Evolutionary conservation across 2,888 invertebrate species (phyloP), one percentile per base, ranked within the genome.

Genomic region (Drosophila acutilabella): DNA sequence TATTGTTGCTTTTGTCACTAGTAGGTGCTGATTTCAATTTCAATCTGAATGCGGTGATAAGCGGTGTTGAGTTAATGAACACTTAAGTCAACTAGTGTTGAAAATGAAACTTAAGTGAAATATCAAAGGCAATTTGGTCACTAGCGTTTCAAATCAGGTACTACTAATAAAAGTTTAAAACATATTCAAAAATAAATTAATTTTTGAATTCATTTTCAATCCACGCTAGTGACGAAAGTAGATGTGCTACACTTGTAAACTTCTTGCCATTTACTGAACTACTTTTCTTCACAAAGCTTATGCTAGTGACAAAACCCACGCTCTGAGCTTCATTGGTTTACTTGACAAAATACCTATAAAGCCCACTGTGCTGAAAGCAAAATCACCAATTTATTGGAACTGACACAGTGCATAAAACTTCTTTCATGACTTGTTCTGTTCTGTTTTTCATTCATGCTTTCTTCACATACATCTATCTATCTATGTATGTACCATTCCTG

Each of bases 381-480:
- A 70, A 50, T 66, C 71, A 41, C 45, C 59, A 57, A 64, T 77
- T 77, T 72, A 57, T 53, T 60, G 77, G 44, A 14, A 14, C 40
- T 50, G 45, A 45, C 45, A 67, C 50, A 48, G 38, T 45, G 59
- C 58, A 51, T 45, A 64, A 41, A 64, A 45, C 30, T 45, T 44
- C 48, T 62, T 44, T 59, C 54, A 58, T 38, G 74, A 41, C 47
- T 64, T 11, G 18, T 40, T 50, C 33, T 36, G 4, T 8, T 13
- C 36, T 36, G 47, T 20, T 64, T 18, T 13, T 8, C n/a, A 16
- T 10, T 45, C 23, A 33, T 40, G 8, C 33, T n/a, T 42, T 26
- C 26, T 26, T 8, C 30, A 30, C 30, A 36, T 36, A 36, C 36
- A 36, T 13, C 4, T 36, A 13, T 13, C 13, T 36, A 36, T 26